Conservation (phyloP, 2,888 invertebrate species). For the Clostera curtula region DNA sequence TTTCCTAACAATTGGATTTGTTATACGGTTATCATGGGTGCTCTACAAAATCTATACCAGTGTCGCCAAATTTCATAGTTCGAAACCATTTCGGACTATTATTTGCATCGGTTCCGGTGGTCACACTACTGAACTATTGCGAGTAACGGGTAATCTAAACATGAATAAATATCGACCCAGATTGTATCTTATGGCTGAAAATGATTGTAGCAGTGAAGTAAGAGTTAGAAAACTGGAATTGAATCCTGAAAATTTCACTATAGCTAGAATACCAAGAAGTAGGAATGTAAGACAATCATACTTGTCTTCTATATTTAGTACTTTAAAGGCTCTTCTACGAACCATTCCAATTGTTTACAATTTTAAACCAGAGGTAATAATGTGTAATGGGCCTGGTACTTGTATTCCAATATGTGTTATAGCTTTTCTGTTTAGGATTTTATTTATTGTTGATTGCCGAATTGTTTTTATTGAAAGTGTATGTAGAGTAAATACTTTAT, state of each 20-base stretch:
- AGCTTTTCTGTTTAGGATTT: constrained; percentile 82
- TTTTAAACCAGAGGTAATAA: constrained; percentile 85
- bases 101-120: constrained; percentile 88
- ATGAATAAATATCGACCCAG: constrained; percentile 80
- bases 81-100: constrained; percentile 57
- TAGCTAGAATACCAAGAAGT: constrained; percentile 85
- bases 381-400: constrained; percentile 98
- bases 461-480: constrained; percentile 96
- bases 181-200: constrained; percentile 84
- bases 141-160: constrained; percentile 79
- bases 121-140: constrained; percentile 96
- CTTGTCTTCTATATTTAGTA: constrained; percentile 84
- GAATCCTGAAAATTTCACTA: constrained; percentile 45
- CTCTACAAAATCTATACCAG: constrained; percentile 33
- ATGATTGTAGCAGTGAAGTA: constrained; percentile 83
- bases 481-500: constrained; percentile 92
- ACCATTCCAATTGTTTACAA: constrained; percentile 80
- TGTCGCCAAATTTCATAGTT: constrained; percentile 30
- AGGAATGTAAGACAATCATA: constrained; percentile 92
- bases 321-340: constrained; percentile 80
- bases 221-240: constrained; percentile 77
- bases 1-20: constrained; percentile 13
- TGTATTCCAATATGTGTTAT: constrained; percentile 93
- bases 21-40: constrained; percentile 32
- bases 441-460: constrained; percentile 79